Percentiles rank a stretch among this genome's conserved stretches.
These are phyloP conservation scores for Trachelus tabidus DNA, from an alignment of 2,888 invertebrate species.

Conservation along the genomic window DNA sequence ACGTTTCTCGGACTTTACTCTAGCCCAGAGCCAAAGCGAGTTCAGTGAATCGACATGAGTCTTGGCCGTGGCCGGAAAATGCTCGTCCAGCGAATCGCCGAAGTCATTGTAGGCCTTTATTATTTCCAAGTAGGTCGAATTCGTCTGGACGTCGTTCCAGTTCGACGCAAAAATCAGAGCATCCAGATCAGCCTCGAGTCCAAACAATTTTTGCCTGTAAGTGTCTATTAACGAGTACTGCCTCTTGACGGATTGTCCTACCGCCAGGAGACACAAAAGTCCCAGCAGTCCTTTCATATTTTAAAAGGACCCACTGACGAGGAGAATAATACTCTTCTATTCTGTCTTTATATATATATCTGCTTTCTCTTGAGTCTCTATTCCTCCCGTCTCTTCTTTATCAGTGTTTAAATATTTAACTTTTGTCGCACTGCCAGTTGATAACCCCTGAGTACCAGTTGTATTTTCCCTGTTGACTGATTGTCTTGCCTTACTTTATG, in stretches of 20 bases:
- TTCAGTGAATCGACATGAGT: conserved; percentile 46
- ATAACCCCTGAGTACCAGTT: neutral
- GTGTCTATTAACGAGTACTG: neutral
- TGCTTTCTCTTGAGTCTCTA: no score
- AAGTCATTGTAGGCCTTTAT: conserved; percentile 71
- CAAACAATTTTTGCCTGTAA: conserved; percentile 69
- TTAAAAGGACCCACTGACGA: neutral
- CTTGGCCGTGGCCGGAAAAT: conserved; percentile 38
- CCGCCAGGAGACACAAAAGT: neutral
- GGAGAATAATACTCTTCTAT: no score
- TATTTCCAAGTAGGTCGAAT: conserved; percentile 68
- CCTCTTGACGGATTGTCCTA: neutral
- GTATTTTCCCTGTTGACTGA: neutral
- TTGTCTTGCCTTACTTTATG: neutral
- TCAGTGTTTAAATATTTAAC: neutral
- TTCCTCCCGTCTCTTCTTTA: neutral
- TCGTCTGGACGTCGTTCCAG: conserved; percentile 18
- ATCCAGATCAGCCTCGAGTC: conserved; percentile 70
- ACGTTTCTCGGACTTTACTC: conserved; percentile 72
- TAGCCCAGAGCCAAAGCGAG: conserved; percentile 74
- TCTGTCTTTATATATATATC: no score
- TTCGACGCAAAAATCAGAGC: conserved; percentile 63
- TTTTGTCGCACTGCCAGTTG: neutral
- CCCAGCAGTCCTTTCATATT: neutral
- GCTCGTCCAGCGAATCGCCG: conserved; percentile 68